Evolutionary conservation across 2,888 invertebrate genomes (phyloP).

Genomic region (Apamea monoglypha): DNA sequence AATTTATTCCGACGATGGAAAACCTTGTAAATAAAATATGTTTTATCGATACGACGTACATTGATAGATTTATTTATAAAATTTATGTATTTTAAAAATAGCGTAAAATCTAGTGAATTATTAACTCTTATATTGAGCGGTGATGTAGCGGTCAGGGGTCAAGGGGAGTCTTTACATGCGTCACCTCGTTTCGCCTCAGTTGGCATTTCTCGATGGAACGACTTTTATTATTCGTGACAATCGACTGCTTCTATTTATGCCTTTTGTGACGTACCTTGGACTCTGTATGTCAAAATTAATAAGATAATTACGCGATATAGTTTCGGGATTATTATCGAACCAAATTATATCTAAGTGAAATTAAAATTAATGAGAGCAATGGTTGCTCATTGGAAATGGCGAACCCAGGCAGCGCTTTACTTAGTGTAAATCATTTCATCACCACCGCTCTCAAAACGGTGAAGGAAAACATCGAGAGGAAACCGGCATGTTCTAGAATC

Average conservation of each 20-base stretch:
- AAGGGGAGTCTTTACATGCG: conserved; percentile 10
- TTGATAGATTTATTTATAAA: too few relatives aligned
- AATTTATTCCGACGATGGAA: background rate
- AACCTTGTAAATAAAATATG: background rate
- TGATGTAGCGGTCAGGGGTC: conserved; percentile 26
- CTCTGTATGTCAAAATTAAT: background rate
- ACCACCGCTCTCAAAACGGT: too few relatives aligned
- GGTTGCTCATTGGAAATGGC: too few relatives aligned
- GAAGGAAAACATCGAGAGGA: too few relatives aligned
- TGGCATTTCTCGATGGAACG: conserved; percentile 30
- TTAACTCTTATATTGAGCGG: conserved; percentile 6
- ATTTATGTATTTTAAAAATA: conserved; percentile 21
- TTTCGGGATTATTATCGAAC: background rate
- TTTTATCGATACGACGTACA: background rate
- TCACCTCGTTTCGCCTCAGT: conserved; percentile 8
- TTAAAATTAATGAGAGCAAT: too few relatives aligned
- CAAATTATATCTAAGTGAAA: background rate
- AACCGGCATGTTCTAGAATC: too few relatives aligned
- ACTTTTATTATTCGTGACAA: conserved; percentile 2
- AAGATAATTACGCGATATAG: background rate
- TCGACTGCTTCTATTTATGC: background rate
- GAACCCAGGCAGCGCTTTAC: too few relatives aligned
- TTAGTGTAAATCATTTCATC: too few relatives aligned
- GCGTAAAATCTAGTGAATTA: conserved; percentile 16
- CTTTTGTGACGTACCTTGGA: background rate